phyloP scores from a whole-genome alignment of 2,113 vertebrate species.

The Hippocampus guttulatus region DNA sequence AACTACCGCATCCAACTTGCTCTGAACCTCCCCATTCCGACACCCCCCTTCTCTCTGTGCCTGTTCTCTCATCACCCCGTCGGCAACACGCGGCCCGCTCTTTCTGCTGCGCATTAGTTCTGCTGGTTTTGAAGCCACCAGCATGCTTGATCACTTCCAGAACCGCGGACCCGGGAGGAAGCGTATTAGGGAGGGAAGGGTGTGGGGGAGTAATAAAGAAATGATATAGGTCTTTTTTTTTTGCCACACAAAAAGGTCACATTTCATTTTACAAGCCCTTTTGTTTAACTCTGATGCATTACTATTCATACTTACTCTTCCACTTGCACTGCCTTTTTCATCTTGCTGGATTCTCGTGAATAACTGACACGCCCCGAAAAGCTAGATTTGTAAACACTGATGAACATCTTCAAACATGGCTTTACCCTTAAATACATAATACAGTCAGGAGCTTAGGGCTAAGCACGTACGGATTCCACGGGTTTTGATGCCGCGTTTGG shows the following conservation, averaged over 20 bases:
- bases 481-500: too few relatives aligned
- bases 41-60: not conserved
- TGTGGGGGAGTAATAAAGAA: not conserved
- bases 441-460: too few relatives aligned
- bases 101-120: constrained; percentile 71
- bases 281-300: too few relatives aligned
- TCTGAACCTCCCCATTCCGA: constrained; percentile 25
- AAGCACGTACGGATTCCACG: too few relatives aligned
- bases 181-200: not conserved
- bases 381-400: too few relatives aligned
- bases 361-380: too few relatives aligned
- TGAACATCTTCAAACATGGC: too few relatives aligned
- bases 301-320: too few relatives aligned
- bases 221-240: not conserved
- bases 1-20: constrained; percentile 7
- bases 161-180: constrained; percentile 49
- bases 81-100: constrained; percentile 37
- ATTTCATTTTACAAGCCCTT: too few relatives aligned
- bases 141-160: constrained; percentile 68
- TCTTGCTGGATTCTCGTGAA: too few relatives aligned
- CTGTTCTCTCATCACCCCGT: constrained; percentile 19
- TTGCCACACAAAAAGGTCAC: not conserved
- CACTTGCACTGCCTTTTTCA: too few relatives aligned
- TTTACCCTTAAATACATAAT: too few relatives aligned
- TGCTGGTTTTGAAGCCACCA: constrained; percentile 66